Conservation (phyloP, 2,797 vertebrate genomes). For the Netta rufina region DNA sequence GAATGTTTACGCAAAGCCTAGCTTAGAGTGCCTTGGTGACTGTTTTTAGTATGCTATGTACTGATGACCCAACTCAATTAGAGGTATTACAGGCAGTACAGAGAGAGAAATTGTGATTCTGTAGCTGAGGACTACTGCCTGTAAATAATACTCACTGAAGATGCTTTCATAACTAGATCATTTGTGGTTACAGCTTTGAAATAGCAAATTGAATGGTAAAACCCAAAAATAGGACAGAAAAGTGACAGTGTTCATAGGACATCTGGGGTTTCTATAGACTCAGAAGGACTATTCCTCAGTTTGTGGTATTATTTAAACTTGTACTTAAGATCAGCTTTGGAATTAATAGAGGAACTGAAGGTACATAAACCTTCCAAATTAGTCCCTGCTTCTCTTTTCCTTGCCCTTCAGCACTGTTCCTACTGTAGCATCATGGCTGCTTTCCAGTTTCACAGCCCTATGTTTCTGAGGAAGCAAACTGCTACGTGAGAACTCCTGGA, state of each 20-base stretch:
- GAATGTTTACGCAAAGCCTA: not conserved
- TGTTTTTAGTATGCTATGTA: not conserved
- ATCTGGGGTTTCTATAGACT: not conserved
- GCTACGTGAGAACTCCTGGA: not conserved
- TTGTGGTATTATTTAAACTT: conserved; percentile 46
- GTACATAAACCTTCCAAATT: conserved; percentile 55
- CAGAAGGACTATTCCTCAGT: conserved; percentile 51
- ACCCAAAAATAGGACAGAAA: not conserved
- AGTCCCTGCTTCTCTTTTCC: conserved; percentile 60
- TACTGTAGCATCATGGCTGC: not conserved
- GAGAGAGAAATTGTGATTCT: not conserved
- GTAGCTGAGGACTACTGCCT: not conserved
- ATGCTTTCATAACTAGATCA: not conserved
- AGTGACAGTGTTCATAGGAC: not conserved
- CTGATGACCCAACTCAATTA: not conserved
- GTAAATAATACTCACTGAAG: not conserved
- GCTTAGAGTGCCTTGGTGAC: not conserved
- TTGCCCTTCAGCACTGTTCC: conserved; percentile 45
- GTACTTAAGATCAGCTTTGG: conserved; percentile 53
- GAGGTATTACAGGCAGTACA: not conserved
- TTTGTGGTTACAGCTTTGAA: conserved; percentile 1
- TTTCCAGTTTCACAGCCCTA: not conserved
- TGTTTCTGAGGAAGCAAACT: not conserved
- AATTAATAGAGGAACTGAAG: conserved; percentile 37
- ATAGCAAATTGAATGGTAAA: not conserved